Conservation (phyloP, 2,797 vertebrate species). For the Nyctibius grandis region DNA sequence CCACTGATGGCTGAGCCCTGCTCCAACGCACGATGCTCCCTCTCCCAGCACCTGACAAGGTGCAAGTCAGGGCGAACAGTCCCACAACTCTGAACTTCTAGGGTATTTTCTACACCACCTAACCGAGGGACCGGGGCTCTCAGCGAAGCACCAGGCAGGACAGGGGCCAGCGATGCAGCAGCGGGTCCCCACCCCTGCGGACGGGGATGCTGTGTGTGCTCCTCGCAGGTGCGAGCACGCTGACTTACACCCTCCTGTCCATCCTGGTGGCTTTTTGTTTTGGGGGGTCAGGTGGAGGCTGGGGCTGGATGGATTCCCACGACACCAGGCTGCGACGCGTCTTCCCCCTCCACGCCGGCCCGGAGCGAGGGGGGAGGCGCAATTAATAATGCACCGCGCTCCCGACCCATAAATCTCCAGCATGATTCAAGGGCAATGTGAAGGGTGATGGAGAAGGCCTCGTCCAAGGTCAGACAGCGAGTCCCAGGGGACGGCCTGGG, state of each 20-base stretch:
- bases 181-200: background rate
- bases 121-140: background rate
- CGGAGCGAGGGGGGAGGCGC: background rate
- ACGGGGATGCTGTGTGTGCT: background rate
- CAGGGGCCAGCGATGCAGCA: background rate
- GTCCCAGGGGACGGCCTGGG: conserved; percentile 15
- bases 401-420: background rate
- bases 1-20: background rate
- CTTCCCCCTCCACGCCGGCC: background rate
- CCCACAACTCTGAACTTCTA: background rate
- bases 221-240: background rate
- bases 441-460: conserved; percentile 46
- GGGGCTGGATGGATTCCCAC: conserved; percentile 1
- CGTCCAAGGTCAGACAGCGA: conserved; percentile 34
- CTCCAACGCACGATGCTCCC: background rate
- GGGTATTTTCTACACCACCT: background rate
- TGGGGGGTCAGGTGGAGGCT: background rate
- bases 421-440: background rate
- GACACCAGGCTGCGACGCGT: background rate
- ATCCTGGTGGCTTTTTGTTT: background rate
- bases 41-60: background rate
- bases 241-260: background rate
- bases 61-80: background rate
- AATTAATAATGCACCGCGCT: background rate
- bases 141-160: background rate